Percentiles rank a stretch among this genome's conserved stretches.
phyloP scores from a whole-genome alignment of 2,797 vertebrate species.

The Anolis apletophallus region DNA sequence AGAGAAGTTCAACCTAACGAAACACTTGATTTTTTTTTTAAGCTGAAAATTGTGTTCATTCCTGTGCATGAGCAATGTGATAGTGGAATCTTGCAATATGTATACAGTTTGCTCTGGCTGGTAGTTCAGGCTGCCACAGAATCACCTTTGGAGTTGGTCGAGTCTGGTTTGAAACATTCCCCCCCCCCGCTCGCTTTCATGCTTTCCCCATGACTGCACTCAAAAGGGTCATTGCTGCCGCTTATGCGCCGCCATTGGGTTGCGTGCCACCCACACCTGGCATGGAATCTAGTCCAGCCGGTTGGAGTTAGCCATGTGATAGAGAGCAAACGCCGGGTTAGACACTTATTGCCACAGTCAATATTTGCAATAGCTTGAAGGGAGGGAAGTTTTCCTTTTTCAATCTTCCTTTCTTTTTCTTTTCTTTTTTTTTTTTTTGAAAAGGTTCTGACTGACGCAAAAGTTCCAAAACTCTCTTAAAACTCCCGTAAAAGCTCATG shows the following conservation, averaged over 20 bases:
- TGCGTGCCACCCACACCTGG: conserved; percentile 44
- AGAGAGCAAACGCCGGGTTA: conserved; percentile 34
- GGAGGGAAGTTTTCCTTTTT: conserved; percentile 38
- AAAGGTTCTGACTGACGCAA: conserved; percentile 47
- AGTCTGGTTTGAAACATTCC: neutral
- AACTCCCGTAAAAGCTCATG: conserved; percentile 21
- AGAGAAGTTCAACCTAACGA: neutral
- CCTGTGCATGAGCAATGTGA: too few species aligned
- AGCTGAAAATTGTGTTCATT: neutral
- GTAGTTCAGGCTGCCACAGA: neutral
- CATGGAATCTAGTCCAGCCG: conserved; percentile 37
- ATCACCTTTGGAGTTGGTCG: neutral
- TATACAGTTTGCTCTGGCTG: too few species aligned
- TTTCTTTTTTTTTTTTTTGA: too few species aligned
- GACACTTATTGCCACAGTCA: conserved; percentile 54
- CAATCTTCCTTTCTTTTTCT: neutral
- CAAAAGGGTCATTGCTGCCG: neutral
- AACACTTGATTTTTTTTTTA: too few species aligned
- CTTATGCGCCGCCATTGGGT: neutral
- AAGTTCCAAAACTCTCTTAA: conserved; percentile 17
- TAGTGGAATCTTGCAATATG: neutral
- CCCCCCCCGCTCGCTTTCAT: neutral
- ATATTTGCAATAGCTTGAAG: conserved; percentile 63
- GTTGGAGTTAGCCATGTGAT: conserved; percentile 52
- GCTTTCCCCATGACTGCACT: neutral